These are phyloP conservation scores for Anastrepha obliqua DNA, from an alignment of 1,140 invertebrate species.

Conservation along the genomic window DNA sequence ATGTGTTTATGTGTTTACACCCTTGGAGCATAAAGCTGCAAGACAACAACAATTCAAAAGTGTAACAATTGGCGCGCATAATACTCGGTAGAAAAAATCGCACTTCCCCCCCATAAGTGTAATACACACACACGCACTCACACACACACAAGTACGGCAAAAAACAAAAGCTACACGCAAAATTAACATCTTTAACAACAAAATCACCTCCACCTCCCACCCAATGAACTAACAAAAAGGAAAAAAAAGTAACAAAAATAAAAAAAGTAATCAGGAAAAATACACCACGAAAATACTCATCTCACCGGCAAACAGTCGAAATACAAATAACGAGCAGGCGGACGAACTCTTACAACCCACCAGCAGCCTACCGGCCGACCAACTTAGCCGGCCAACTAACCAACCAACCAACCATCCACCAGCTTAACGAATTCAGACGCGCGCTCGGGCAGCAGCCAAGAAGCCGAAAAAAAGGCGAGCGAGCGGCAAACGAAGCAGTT, in stretches of 20 bases:
- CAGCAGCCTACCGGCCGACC: background rate
- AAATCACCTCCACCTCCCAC: background rate
- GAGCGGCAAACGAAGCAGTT: conserved; percentile 24
- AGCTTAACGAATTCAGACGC: background rate
- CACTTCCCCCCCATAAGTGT: too few relatives aligned
- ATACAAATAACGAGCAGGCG: conserved; percentile 9
- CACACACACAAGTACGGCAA: background rate
- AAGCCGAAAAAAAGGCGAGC: conserved; percentile 31
- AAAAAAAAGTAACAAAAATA: background rate
- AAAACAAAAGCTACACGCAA: background rate
- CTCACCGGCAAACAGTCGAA: conserved; percentile 47
- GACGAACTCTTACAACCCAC: conserved; percentile 28
- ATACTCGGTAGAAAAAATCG: background rate
- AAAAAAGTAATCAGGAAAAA: background rate
- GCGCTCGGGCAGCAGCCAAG: conserved; percentile 20
- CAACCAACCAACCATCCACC: background rate
- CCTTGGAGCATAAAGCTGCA: background rate
- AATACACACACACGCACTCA: background rate
- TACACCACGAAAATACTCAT: background rate
- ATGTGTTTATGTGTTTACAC: background rate
- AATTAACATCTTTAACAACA: conserved; percentile 44
- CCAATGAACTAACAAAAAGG: background rate
- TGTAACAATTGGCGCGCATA: conserved; percentile 39
- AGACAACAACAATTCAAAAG: conserved; percentile 14
- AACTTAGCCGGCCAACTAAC: background rate